A percentile compares a stretch with the other conserved stretches of the same genome.
Evolutionary conservation across 1,140 invertebrate species (phyloP).

Genomic region (Drosophila navojoa): DNA sequence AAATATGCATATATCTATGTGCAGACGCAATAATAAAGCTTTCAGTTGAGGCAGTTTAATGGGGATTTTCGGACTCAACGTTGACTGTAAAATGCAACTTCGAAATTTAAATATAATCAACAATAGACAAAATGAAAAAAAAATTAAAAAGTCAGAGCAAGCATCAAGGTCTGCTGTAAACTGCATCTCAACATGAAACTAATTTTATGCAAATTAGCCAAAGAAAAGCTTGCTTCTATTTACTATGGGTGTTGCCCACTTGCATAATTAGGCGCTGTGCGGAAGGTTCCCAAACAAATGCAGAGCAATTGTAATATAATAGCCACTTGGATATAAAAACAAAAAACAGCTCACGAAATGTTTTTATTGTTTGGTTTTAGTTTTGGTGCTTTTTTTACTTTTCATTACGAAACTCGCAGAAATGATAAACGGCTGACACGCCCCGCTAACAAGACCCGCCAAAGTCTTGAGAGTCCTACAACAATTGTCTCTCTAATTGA

Average conservation of each 20-base stretch:
- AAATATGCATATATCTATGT: neutral
- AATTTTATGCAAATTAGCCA: conserved; percentile 73
- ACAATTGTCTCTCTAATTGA: conserved; percentile 79
- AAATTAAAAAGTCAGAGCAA: conserved; percentile 12
- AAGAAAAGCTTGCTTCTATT: conserved; percentile 34
- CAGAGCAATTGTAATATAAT: conserved; percentile 71
- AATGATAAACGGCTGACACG: conserved; percentile 78
- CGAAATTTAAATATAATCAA: conserved; percentile 44
- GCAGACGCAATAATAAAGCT: neutral
- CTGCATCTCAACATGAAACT: conserved; percentile 38
- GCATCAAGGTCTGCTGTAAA: conserved; percentile 22
- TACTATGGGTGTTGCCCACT: conserved; percentile 58
- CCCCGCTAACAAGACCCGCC: conserved; percentile 62
- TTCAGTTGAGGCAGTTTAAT: conserved; percentile 14
- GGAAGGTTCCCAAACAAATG: conserved; percentile 75
- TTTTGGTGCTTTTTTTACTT: conserved; percentile 7
- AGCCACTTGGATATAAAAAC: conserved; percentile 24
- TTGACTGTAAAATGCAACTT: conserved; percentile 20
- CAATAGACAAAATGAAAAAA: neutral
- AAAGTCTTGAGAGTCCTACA: conserved; percentile 57
- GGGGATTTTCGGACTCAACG: conserved; percentile 11
- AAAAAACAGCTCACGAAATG: conserved; percentile 48
- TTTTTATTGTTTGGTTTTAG: conserved; percentile 45
- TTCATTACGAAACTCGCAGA: conserved; percentile 58
- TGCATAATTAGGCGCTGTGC: conserved; percentile 68